A percentile compares a stretch with the other conserved stretches of the same genome.
Conservation (phyloP, 2,888 invertebrate species). For the Atrina japonica region DNA sequence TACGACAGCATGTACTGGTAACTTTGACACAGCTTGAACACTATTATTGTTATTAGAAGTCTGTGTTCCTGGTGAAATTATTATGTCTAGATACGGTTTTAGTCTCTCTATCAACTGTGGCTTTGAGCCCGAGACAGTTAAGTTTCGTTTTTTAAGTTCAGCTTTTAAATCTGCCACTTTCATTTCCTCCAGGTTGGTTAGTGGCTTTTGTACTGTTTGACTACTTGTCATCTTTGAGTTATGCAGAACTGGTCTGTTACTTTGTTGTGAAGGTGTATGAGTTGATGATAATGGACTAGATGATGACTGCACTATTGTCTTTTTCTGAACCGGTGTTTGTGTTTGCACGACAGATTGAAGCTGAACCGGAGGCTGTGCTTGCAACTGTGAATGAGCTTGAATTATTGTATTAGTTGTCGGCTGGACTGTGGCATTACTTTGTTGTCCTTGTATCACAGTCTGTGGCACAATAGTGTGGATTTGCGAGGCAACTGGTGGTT, state of each 20-base stretch:
- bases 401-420: constrained; percentile 1
- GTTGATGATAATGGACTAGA: constrained; percentile 39
- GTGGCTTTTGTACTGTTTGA: constrained; percentile 58
- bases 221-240: constrained; percentile 12
- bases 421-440: constrained; percentile 3
- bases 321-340: constrained; percentile 49
- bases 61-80: constrained; percentile 47
- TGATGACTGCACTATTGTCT: constrained; percentile 34
- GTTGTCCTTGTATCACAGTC: constrained; percentile 17
- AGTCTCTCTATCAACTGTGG: constrained; percentile 96
- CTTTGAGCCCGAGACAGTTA: constrained; percentile 98
- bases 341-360: constrained; percentile 48
- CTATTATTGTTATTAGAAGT: constrained; percentile 43
- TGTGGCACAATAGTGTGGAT: constrained; percentile 27
- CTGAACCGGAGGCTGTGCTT: constrained; percentile 19
- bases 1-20: constrained; percentile 60
- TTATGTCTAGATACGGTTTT: constrained; percentile 83
- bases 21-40: constrained; percentile 53
- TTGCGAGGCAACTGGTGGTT: constrained; percentile 63
- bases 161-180: constrained; percentile 97
- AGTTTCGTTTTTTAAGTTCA: constrained; percentile 94
- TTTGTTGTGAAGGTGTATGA: neutral
- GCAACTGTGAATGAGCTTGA: constrained; percentile 9
- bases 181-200: constrained; percentile 92
- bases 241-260: constrained; percentile 10